A percentile compares a stretch with the other conserved stretches of the same genome.
These are phyloP conservation scores for Taxidea taxus DNA, from an alignment of 2,113 vertebrate species.

Conservation along the genomic window DNA sequence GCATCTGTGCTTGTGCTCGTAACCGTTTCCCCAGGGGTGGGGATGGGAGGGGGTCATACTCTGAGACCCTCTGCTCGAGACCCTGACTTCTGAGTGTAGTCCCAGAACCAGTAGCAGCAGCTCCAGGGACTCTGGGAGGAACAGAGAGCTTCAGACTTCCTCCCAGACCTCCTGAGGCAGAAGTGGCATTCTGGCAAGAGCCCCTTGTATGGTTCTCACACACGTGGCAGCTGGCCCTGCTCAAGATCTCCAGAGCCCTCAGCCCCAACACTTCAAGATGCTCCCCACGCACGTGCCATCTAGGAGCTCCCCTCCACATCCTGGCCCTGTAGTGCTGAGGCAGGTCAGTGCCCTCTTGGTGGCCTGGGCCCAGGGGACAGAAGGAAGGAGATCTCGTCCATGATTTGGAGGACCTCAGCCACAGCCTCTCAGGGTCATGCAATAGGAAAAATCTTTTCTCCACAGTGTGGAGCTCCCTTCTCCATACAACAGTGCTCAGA, in stretches of 20 bases:
- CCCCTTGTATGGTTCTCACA: accelerated
- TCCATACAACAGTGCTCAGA: accelerated
- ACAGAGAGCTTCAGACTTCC: not conserved
- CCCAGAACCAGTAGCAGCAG: not conserved
- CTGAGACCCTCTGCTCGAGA: not conserved
- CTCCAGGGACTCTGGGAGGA: not conserved
- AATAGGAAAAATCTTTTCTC: not conserved
- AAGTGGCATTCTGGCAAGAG: not conserved
- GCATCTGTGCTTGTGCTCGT: not conserved
- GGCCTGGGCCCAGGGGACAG: not conserved
- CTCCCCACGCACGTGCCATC: not conserved
- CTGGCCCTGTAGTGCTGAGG: not conserved
- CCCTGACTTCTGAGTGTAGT: not conserved
- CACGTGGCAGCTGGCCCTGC: accelerated
- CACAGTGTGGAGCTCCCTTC: accelerated
- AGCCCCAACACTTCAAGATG: not conserved
- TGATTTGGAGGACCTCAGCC: not conserved
- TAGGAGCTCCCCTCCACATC: accelerated
- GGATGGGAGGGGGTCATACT: too few species aligned
- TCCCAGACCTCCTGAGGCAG: not conserved
- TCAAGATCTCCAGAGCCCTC: accelerated
- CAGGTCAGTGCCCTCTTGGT: not conserved
- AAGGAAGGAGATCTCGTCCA: not conserved
- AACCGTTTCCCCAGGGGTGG: not conserved
- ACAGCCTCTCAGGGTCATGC: accelerated